Percentiles rank a stretch among this genome's conserved stretches.
phyloP scores from a whole-genome alignment of 2,888 invertebrate species.

The Caenorhabditis sinica region DNA sequence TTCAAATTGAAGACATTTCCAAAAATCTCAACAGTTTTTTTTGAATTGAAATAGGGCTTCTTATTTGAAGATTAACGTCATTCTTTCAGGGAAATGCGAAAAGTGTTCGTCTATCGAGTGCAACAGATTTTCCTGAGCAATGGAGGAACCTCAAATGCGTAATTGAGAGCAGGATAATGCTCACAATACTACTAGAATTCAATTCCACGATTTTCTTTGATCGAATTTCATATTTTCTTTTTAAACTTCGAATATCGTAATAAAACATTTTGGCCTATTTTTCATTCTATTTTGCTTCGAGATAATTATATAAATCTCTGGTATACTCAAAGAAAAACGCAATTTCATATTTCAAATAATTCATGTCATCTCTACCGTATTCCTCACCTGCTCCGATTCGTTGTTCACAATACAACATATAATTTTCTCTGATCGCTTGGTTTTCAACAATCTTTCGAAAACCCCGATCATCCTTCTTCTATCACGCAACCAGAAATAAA shows the following conservation, averaged over 20 bases:
- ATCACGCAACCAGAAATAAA: constrained; percentile 29
- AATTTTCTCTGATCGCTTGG: constrained; percentile 7
- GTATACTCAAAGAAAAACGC: too few relatives aligned
- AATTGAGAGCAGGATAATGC: not conserved
- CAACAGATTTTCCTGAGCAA: constrained; percentile 4
- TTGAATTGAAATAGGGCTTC: not conserved
- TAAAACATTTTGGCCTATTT: too few relatives aligned
- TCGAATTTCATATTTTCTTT: not conserved
- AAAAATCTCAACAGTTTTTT: not conserved
- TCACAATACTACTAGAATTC: not conserved
- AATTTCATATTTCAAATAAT: too few relatives aligned
- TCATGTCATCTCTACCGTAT: too few relatives aligned
- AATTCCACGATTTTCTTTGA: not conserved
- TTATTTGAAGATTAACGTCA: not conserved
- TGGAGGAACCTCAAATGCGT: not conserved
- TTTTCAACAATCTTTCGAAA: not conserved
- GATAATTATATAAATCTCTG: too few relatives aligned
- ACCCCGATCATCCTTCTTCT: constrained; percentile 2
- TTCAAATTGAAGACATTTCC: constrained; percentile 15
- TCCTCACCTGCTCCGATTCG: not conserved
- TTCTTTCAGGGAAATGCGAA: constrained; percentile 32
- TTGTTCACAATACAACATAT: constrained; percentile 19
- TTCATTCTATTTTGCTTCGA: too few relatives aligned
- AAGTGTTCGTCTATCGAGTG: not conserved
- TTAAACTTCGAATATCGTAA: too few relatives aligned